phyloP scores from a whole-genome alignment of 2,113 vertebrate species.

The Centrocercus urophasianus region DNA sequence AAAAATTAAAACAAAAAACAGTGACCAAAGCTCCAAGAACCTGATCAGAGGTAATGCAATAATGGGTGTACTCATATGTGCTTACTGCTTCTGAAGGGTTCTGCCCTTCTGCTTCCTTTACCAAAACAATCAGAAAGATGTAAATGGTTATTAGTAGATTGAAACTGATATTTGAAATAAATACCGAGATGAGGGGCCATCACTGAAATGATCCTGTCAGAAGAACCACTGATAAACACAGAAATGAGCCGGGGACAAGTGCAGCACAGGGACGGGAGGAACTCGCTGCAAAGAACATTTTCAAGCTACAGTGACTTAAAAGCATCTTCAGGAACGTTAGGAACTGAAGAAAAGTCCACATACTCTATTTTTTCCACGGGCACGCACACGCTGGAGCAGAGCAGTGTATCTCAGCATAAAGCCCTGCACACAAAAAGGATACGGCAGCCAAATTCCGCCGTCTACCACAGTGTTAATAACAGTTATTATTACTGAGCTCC shows the following conservation, averaged over 20 bases:
- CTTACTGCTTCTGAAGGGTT: neutral
- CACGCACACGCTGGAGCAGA: neutral
- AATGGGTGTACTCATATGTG: neutral
- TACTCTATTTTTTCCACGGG: neutral
- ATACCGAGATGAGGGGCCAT: neutral
- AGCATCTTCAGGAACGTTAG: neutral
- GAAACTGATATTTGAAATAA: neutral
- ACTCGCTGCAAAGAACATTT: neutral
- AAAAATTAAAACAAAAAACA: neutral
- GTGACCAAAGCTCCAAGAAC: neutral
- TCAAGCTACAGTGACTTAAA: neutral
- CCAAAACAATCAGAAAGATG: neutral
- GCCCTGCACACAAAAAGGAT: neutral
- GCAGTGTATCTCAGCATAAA: neutral
- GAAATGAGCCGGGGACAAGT: neutral
- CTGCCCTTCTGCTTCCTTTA: neutral
- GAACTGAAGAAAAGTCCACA: neutral
- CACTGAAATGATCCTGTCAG: neutral
- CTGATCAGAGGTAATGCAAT: neutral
- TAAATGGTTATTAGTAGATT: neutral
- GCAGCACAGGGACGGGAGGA: neutral
- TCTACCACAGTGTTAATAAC: constrained; percentile 6
- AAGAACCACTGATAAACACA: constrained; percentile 20
- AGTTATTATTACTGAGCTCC: constrained; percentile 26
- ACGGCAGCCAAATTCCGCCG: constrained; percentile 29